Conservation (phyloP, 2,797 vertebrate species). For the Glossophaga mutica region DNA sequence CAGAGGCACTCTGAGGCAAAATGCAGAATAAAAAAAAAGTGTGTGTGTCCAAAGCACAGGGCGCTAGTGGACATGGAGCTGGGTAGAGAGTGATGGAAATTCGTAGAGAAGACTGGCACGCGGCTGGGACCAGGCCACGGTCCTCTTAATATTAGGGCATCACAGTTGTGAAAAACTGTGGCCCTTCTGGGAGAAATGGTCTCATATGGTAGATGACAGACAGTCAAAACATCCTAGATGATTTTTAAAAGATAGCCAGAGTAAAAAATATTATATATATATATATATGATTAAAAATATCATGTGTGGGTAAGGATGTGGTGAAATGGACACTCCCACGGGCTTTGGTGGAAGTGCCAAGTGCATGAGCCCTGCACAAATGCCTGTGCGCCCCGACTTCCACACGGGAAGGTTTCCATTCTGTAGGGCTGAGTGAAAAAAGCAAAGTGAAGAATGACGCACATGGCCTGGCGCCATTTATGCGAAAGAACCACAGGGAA, state of each 20-base stretch:
- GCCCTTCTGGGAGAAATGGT: background rate
- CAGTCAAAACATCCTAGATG: conserved; percentile 22
- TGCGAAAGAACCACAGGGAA: background rate
- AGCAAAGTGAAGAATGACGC: background rate
- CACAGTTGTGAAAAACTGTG: background rate
- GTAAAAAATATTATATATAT: background rate
- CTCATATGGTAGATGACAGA: background rate
- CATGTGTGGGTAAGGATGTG: background rate
- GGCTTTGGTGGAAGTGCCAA: background rate
- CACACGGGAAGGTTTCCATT: background rate
- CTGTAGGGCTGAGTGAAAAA: background rate
- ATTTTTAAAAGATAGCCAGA: background rate
- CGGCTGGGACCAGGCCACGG: background rate
- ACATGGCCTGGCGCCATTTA: background rate
- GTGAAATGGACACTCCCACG: background rate
- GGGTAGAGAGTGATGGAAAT: background rate
- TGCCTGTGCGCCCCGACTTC: background rate
- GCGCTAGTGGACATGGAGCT: background rate
- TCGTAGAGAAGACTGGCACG: background rate
- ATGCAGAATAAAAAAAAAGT: background rate
- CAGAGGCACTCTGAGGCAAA: background rate
- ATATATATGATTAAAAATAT: background rate
- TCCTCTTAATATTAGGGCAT: background rate
- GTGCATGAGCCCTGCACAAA: conserved; percentile 8
- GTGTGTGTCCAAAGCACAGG: background rate